Conservation (phyloP, 1,140 invertebrate species). For the Neodiprion virginianus region DNA sequence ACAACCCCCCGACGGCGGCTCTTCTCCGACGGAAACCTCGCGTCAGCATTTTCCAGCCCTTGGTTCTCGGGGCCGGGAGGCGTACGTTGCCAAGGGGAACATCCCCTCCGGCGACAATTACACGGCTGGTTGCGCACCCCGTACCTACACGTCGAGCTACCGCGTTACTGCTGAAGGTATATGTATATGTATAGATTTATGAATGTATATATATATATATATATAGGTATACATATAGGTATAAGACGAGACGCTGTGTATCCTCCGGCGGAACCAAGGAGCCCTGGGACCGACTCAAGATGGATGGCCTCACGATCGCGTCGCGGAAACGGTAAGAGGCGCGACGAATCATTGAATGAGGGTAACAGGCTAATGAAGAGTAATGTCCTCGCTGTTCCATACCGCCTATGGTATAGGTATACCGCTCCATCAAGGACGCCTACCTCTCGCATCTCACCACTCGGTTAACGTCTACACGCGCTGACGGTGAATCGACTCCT, state of each 20-base stretch:
- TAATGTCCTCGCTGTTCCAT: constrained; percentile 38
- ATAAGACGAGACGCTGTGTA: neutral
- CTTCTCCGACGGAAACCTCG: neutral
- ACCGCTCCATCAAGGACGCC: too few relatives aligned
- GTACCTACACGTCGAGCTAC: constrained; percentile 53
- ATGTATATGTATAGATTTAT: neutral
- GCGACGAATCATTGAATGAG: constrained; percentile 57
- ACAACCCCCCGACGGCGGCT: neutral
- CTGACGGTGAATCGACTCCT: too few relatives aligned
- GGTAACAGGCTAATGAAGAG: constrained; percentile 51
- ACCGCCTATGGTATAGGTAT: too few relatives aligned
- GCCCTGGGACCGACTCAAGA: constrained; percentile 39
- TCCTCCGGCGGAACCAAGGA: neutral
- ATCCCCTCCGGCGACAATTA: constrained; percentile 52
- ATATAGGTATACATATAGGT: neutral
- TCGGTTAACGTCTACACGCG: too few relatives aligned
- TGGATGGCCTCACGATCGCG: constrained; percentile 46
- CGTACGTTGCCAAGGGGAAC: neutral
- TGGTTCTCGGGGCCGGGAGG: neutral
- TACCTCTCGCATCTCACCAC: too few relatives aligned
- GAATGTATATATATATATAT: neutral
- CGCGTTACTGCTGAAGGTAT: constrained; percentile 54
- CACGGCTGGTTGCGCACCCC: constrained; percentile 54
- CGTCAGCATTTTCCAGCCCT: neutral
- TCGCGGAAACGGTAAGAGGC: constrained; percentile 50